A percentile compares a stretch with the other conserved stretches of the same genome.
Evolutionary conservation across 35 echinoderm and acorn worm genomes (phyloP).

Genomic region (Heliocidaris tuberculata): DNA sequence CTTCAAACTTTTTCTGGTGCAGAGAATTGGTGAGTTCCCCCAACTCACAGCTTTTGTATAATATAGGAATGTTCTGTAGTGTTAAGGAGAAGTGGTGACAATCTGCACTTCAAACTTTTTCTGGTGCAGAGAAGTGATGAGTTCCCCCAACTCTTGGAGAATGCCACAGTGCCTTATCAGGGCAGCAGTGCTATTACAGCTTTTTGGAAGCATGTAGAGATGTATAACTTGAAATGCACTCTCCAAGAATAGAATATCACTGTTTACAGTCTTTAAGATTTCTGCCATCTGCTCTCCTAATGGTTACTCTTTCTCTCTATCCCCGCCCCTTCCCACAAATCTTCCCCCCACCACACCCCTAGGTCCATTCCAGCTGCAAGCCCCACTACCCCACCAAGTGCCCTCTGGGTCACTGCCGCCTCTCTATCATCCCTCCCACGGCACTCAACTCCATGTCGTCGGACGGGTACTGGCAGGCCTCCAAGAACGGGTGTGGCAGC

Average conservation of each 20-base stretch:
- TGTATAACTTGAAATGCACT: too few species aligned
- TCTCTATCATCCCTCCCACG: conserved; percentile 90
- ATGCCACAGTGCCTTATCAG: too few species aligned
- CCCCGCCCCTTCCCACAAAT: not conserved
- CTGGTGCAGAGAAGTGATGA: conserved; percentile 90
- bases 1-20: conserved; percentile 70
- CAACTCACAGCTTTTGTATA: too few species aligned
- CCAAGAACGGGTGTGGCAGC: conserved; percentile 83
- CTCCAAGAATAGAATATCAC: too few species aligned
- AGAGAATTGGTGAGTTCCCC: too few species aligned
- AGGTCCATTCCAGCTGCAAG: conserved; percentile 90
- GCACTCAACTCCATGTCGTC: conserved; percentile 95
- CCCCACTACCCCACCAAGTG: conserved; percentile 86
- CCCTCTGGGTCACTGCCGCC: conserved; percentile 88
- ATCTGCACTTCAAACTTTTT: conserved; percentile 38
- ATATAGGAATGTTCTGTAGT: too few species aligned
- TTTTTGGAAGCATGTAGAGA: too few species aligned
- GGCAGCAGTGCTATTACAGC: too few species aligned
- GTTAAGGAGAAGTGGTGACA: too few species aligned
- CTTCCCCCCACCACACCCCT: conserved; percentile 13
- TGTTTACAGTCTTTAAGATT: too few species aligned
- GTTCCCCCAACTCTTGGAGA: too few species aligned
- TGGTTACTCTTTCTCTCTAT: not conserved
- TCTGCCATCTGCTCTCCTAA: too few species aligned
- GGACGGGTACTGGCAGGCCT: conserved; percentile 97